Percentiles rank a stretch among this genome's conserved stretches.
Evolutionary conservation across 30 jellyfish, hydroid and myxozoan genomes (phyloP).

Genomic region (Chironex yamaguchii): DNA sequence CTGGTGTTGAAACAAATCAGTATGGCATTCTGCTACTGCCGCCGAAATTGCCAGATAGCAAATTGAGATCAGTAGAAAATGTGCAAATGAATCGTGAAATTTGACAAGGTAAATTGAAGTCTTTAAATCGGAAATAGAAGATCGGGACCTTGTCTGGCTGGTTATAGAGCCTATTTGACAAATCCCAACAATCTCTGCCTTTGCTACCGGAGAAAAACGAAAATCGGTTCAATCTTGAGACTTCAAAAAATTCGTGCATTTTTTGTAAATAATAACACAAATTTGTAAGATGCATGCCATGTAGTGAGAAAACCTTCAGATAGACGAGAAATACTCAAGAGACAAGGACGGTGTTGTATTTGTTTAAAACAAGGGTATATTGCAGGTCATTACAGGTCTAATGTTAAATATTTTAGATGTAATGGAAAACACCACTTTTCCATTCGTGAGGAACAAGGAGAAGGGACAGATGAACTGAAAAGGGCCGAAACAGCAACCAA

Average conservation of each 20-base stretch:
- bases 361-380: conserved; percentile 16
- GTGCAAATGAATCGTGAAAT: neutral
- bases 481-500: no score
- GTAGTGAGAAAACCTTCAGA: neutral
- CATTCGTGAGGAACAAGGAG: neutral
- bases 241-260: neutral
- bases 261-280: conserved; percentile 7
- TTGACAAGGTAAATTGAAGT: neutral
- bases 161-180: neutral
- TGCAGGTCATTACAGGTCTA: neutral
- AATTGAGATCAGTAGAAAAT: neutral
- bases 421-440: conserved; percentile 10
- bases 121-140: neutral
- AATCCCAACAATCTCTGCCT: conserved; percentile 8
- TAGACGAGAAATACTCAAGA: neutral
- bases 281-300: neutral
- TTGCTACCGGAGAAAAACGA: neutral
- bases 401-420: neutral
- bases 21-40: conserved; percentile 15
- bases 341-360: neutral
- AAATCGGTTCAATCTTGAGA: no score
- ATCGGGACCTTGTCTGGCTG: no score
- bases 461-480: no score
- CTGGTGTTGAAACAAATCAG: neutral
- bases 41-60: conserved; percentile 1